These are phyloP conservation scores for Spea bombifrons DNA, from an alignment of 2,113 vertebrate genomes.

Conservation along the genomic window DNA sequence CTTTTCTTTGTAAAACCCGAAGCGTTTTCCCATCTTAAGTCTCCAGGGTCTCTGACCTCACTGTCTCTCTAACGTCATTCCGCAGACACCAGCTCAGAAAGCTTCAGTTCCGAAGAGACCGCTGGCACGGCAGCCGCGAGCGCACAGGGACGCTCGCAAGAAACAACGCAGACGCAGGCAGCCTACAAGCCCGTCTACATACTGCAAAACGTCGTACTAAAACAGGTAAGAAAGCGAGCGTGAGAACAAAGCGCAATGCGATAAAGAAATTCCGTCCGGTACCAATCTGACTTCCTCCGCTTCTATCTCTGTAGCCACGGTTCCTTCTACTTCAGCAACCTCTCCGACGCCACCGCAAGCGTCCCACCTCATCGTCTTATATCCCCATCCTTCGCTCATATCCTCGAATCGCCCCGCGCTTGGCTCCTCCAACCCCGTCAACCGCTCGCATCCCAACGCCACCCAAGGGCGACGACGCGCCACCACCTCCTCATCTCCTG, in stretches of 20 bases:
- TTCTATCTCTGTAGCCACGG: background rate
- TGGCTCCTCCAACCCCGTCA: background rate
- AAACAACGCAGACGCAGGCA: background rate
- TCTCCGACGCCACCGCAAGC: background rate
- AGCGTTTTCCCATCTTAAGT: background rate
- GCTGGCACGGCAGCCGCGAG: background rate
- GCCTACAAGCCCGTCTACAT: slow-evolving; percentile 21
- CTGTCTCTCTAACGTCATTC: background rate
- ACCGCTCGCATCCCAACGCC: background rate
- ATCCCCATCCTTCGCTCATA: slow-evolving; percentile 35
- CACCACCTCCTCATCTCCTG: background rate
- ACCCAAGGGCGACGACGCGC: background rate
- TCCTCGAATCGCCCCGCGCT: slow-evolving; percentile 21
- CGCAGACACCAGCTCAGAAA: slow-evolving; percentile 28
- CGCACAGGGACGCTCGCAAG: background rate
- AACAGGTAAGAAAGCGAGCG: slow-evolving; percentile 16
- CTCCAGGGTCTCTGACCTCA: no score
- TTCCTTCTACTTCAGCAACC: slow-evolving; percentile 2
- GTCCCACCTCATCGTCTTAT: slow-evolving; percentile 5
- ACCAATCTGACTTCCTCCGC: background rate
- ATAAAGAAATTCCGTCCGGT: background rate
- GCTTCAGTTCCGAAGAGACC: slow-evolving; percentile 21
- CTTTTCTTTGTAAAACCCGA: background rate
- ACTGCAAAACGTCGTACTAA: slow-evolving; percentile 31
- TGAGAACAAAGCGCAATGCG: background rate